Evolutionary conservation across 2,113 vertebrate genomes (phyloP), one percentile per base, ranked within the genome.

Genomic region (Quiscalus mexicanus): DNA sequence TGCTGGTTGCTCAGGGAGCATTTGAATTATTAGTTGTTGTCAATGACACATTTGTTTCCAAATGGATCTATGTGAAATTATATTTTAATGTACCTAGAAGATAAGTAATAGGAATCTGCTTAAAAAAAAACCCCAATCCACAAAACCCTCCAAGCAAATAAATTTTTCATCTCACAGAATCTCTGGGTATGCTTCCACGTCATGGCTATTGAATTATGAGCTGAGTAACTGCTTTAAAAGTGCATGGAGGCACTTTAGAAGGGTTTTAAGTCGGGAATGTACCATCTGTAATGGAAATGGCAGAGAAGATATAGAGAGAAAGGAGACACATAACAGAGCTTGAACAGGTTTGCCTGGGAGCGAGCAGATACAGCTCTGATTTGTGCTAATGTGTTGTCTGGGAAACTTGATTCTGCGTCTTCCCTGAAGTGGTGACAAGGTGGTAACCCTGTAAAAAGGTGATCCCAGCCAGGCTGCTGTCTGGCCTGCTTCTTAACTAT

Each of bases 91-190:
- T 73, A 67, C 53, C 49, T 82, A 23, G 69, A 81, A 87, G 64
- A 53, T 58, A 84, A 91, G 56, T 68, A 87, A 79, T 67, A 71
- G 84, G 56, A 56, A 63, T 67, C 53, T 85, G 33, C 42, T 90
- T 90, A 4, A n/a, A 35, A 84, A 84, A 85, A 31, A 31, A 28
- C 6, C 25, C 30, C 41, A 87, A n/a, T 28, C 27, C 55, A 31
- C 65, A 58, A 69, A 85, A 27, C 68, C 53, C 70, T 90, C 45
- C 52, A 50, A 74, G 90, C 78, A 78, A 82, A 70, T 87, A 74
- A 11, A 70, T 91, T 78, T 95, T 87, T 82, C 47, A 91, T 91
- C 91, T 93, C 47, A 39, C 9, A 71, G 74, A 49, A 78, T 79
- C 74, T 87, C 82, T 4, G 15, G 50, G 6, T 69, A 11, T 62